Conservation (phyloP, 2,888 invertebrate species). For the Actias luna region DNA sequence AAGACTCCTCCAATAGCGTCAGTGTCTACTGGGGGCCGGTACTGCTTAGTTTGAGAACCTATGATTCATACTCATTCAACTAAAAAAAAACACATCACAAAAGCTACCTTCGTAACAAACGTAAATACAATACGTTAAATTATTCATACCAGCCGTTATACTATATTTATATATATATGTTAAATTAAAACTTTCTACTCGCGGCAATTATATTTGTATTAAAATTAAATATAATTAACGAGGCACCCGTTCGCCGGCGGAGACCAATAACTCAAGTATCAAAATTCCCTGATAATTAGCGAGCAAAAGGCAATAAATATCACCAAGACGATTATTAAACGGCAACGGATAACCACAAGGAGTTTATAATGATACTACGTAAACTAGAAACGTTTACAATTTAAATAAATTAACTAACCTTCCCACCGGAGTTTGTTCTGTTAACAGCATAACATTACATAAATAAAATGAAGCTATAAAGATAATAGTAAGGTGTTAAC, state of each 20-base stretch:
- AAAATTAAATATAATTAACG: conserved; percentile 59
- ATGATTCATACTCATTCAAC: background rate
- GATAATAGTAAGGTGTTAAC: background rate
- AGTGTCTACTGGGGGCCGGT: no score
- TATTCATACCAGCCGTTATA: background rate
- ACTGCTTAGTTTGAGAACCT: no score
- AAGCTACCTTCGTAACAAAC: background rate
- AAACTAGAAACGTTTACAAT: conserved; percentile 45
- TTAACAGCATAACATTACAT: background rate
- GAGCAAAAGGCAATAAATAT: conserved; percentile 71
- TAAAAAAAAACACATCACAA: background rate
- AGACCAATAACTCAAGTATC: conserved; percentile 76
- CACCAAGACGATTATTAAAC: conserved; percentile 71
- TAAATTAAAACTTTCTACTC: conserved; percentile 16
- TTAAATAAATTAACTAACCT: conserved; percentile 3
- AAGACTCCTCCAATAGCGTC: no score
- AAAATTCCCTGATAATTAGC: conserved; percentile 79
- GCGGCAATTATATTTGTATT: conserved; percentile 22
- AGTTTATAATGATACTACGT: conserved; percentile 49
- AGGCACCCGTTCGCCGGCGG: conserved; percentile 29
- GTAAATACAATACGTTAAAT: background rate
- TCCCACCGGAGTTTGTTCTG: background rate
- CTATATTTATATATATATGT: background rate
- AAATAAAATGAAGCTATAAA: background rate
- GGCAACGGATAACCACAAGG: conserved; percentile 70